Evolutionary conservation across 2,797 vertebrate genomes (phyloP), one percentile per base, ranked within the genome.

Genomic region (Peromyscus attwateri): DNA sequence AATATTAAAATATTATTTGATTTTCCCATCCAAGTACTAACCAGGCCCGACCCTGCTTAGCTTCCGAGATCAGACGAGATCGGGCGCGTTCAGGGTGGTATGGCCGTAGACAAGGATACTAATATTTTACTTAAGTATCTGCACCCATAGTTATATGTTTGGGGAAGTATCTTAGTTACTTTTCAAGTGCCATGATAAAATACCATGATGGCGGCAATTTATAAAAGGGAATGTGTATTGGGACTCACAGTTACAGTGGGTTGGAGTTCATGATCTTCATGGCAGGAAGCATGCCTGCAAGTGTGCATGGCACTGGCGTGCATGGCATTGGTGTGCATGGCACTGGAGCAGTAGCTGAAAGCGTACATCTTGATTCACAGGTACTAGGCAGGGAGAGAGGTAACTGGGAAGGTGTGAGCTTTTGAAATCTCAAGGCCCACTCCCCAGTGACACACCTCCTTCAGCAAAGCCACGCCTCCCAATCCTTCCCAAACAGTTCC

Each of bases 41-140:
- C n/a, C n/a, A n/a, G n/a, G n/a, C n/a, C n/a, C n/a, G n/a, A n/a
- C n/a, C n/a, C n/a, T n/a, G n/a, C n/a, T n/a, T n/a, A n/a, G n/a
- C n/a, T n/a, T n/a, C n/a, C n/a, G n/a, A n/a, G n/a, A n/a, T n/a
- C n/a, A n/a, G n/a, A n/a, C n/a, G n/a, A n/a, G n/a, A n/a, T n/a
- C n/a, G n/a, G n/a, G n/a, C n/a, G n/a, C n/a, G n/a, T n/a, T n/a
- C n/a, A n/a, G n/a, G n/a, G n/a, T n/a, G n/a, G n/a, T n/a, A n/a
- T n/a, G n/a, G n/a, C n/a, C n/a, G n/a, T n/a, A n/a, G n/a, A n/a
- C n/a, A n/a, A n/a, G 80, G 73, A 55, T 83, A 25, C 83, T 68
- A 62, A 55, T 25, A 88, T 55, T 75, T 90, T 76, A 62, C 17
- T 68, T 80, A 77, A 94, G 49, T 87, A 89, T 94, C 46, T 92